These are phyloP conservation scores for Globicephala melas DNA, from an alignment of 2,113 vertebrate species.

Conservation along the genomic window DNA sequence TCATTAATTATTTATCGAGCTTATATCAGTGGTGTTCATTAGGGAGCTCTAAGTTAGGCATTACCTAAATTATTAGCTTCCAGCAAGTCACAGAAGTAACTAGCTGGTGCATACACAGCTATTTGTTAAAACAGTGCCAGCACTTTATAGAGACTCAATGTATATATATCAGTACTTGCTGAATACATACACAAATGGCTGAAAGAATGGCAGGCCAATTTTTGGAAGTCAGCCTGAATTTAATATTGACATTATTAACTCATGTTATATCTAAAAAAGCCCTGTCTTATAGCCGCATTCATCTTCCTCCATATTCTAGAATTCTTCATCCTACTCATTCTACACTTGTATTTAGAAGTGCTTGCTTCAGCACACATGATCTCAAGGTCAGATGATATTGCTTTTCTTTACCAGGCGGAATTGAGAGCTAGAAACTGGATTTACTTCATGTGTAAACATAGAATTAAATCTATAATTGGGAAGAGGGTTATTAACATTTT, in stretches of 20 bases:
- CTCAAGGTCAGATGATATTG: background rate
- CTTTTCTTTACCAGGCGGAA: background rate
- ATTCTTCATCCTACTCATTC: background rate
- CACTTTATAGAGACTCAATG: accelerated
- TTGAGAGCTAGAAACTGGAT: background rate
- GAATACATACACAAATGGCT: background rate
- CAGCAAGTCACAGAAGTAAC: background rate
- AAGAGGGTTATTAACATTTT: background rate
- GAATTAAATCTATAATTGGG: background rate
- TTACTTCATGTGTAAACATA: background rate
- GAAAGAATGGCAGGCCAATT: background rate
- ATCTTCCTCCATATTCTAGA: background rate
- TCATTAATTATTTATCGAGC: background rate
- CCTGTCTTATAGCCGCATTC: accelerated
- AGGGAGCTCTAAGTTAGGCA: background rate
- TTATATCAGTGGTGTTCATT: background rate
- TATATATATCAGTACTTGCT: background rate
- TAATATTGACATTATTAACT: no score
- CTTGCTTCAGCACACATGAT: background rate
- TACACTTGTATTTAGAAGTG: background rate
- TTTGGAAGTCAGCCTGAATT: background rate
- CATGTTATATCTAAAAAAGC: no score
- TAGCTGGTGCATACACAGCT: accelerated
- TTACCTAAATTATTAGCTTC: background rate
- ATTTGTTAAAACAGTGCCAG: background rate